Evolutionary conservation across 2,888 invertebrate species (phyloP).

Genomic region (Xylocampa areola): DNA sequence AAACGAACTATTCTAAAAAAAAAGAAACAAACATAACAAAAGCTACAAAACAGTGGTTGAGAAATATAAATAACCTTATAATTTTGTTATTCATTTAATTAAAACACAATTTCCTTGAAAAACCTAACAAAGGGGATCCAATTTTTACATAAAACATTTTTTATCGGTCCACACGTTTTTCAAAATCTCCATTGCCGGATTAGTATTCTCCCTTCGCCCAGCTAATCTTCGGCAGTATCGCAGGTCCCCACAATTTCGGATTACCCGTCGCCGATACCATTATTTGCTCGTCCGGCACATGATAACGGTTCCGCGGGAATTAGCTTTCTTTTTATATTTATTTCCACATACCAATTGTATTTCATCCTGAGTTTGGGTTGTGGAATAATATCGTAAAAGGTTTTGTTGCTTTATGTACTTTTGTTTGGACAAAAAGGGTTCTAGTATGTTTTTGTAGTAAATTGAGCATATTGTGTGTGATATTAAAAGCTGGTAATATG

Average conservation of each 20-base stretch:
- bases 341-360: conserved; percentile 13
- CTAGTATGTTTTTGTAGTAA: too few species aligned
- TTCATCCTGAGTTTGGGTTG: neutral
- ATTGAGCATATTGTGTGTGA: too few species aligned
- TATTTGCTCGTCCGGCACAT: conserved; percentile 44
- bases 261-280: conserved; percentile 46
- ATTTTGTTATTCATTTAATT: too few species aligned
- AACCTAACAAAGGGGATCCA: too few species aligned
- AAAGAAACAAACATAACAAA: too few species aligned
- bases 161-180: conserved; percentile 10
- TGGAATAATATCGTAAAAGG: neutral
- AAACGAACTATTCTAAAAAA: too few species aligned
- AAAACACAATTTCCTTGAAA: too few species aligned
- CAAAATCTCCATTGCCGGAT: conserved; percentile 12
- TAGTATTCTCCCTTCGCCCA: conserved; percentile 22
- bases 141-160: too few species aligned
- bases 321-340: conserved; percentile 33
- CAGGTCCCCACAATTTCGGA: conserved; percentile 20
- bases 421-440: too few species aligned
- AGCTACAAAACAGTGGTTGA: too few species aligned
- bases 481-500: too few species aligned
- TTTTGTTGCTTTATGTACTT: neutral
- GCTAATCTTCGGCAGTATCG: conserved; percentile 41
- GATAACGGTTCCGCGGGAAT: conserved; percentile 39
- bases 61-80: too few species aligned